Evolutionary conservation across 2,888 invertebrate genomes (phyloP).

Genomic region (Acanthosepion esculentum): DNA sequence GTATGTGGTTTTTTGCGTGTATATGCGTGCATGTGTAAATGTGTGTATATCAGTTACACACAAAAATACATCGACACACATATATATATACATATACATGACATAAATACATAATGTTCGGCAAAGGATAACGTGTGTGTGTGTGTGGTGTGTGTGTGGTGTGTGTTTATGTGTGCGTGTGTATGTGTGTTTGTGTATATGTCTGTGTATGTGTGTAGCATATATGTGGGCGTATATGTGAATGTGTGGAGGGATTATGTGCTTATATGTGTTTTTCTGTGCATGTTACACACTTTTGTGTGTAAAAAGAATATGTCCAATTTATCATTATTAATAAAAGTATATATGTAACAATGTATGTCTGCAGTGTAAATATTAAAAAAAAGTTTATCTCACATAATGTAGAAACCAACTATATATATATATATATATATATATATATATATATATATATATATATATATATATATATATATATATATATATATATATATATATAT

Average conservation of each 20-base stretch:
- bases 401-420: neutral
- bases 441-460: neutral
- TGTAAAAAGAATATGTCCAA: neutral
- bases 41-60: neutral
- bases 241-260: neutral
- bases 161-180: neutral
- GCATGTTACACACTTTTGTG: neutral
- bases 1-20: neutral
- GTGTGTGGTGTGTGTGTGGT: neutral
- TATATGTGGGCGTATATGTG: neutral
- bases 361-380: neutral
- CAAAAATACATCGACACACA: neutral
- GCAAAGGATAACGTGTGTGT: conserved; percentile 24
- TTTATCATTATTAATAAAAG: neutral
- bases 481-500: no score
- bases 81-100: neutral
- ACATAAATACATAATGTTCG: conserved; percentile 33
- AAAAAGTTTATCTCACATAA: neutral
- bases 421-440: conserved; percentile 17
- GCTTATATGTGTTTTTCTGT: neutral
- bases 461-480: neutral
- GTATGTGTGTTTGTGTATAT: neutral
- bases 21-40: neutral
- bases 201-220: neutral
- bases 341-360: neutral